Evolutionary conservation across 2,888 invertebrate genomes (phyloP).

Genomic region (Diloba caeruleocephala): DNA sequence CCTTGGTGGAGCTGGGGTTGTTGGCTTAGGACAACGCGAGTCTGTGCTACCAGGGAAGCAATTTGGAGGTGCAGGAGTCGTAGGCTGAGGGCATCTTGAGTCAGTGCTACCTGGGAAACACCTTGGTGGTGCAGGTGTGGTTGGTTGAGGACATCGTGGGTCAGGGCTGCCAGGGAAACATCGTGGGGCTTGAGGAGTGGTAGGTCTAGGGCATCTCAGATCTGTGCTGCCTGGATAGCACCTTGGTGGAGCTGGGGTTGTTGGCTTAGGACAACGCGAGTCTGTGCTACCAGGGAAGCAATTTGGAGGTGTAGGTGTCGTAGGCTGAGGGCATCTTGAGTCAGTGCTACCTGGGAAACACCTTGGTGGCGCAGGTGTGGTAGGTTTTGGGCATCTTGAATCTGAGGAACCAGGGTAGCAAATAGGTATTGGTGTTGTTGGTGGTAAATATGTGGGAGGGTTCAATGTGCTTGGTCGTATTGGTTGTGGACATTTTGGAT

Average conservation of each 20-base stretch:
- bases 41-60: too few relatives aligned
- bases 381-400: constrained; percentile 59
- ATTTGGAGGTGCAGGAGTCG: constrained; percentile 60
- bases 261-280: constrained; percentile 59
- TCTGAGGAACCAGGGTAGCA: constrained; percentile 58
- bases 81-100: constrained; percentile 56
- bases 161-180: constrained; percentile 68
- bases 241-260: constrained; percentile 47
- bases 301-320: constrained; percentile 43
- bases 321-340: constrained; percentile 35
- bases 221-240: constrained; percentile 56
- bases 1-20: too few relatives aligned
- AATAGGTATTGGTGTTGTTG: constrained; percentile 53
- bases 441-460: constrained; percentile 62
- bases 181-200: constrained; percentile 58
- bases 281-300: constrained; percentile 67
- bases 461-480: constrained; percentile 42
- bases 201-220: constrained; percentile 55
- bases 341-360: constrained; percentile 48
- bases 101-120: constrained; percentile 55
- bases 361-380: constrained; percentile 44
- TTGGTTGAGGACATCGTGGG: constrained; percentile 54
- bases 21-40: too few relatives aligned
- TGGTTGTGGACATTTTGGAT: constrained; percentile 54
- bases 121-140: constrained; percentile 43